phyloP scores from a whole-genome alignment of 2,113 vertebrate genomes.

The Oncorhynchus nerka region DNA sequence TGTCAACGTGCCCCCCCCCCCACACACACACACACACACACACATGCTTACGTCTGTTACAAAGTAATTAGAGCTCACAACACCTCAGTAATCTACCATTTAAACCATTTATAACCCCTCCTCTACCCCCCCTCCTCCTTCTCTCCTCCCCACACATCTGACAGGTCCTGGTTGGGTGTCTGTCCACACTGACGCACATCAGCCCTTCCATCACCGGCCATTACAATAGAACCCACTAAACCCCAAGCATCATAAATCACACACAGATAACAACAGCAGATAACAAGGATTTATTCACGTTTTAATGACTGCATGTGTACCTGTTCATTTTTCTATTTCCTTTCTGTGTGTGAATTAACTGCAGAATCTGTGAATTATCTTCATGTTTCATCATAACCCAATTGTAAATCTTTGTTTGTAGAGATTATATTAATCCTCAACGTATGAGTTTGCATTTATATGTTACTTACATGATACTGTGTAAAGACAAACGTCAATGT shows the following conservation, averaged over 20 bases:
- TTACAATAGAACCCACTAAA: slow-evolving; percentile 67
- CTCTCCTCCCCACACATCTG: slow-evolving; percentile 25
- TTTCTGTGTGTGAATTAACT: slow-evolving; percentile 46
- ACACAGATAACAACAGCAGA: slow-evolving; percentile 52
- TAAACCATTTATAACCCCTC: slow-evolving; percentile 62
- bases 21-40: slow-evolving; percentile 27
- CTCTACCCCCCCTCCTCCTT: not conserved
- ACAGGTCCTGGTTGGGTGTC: slow-evolving; percentile 48
- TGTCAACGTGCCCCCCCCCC: not conserved
- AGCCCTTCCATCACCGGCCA: slow-evolving; percentile 48
- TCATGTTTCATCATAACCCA: slow-evolving; percentile 25
- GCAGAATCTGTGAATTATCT: slow-evolving; percentile 23
- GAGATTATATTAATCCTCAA: no score
- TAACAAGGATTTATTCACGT: not conserved
- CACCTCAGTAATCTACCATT: slow-evolving; percentile 27
- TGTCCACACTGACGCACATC: slow-evolving; percentile 68
- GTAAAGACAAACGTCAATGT: no score
- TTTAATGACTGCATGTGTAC: not conserved
- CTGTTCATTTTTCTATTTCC: slow-evolving; percentile 44
- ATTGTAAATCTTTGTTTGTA: no score
- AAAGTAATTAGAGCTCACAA: slow-evolving; percentile 19
- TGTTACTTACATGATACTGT: no score
- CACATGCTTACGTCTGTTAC: slow-evolving; percentile 60
- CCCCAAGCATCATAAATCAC: slow-evolving; percentile 59
- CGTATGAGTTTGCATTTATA: no score